A percentile compares a stretch with the other conserved stretches of the same genome.
Conservation (phyloP, 2,113 vertebrate species). For the Blennius ocellaris region DNA sequence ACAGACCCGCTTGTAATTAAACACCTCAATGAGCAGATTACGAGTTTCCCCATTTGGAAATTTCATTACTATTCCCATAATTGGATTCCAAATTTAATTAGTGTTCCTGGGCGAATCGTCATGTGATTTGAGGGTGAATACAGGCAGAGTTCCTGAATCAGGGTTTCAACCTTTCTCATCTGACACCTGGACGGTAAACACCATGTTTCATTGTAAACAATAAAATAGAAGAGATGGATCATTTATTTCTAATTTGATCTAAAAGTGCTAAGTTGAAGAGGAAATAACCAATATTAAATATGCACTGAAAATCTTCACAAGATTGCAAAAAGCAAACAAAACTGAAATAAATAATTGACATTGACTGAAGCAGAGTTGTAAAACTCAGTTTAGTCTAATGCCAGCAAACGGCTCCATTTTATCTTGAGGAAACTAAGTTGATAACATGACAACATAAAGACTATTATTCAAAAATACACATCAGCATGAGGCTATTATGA, state of each 20-base stretch:
- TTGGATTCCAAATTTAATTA: slow-evolving; percentile 87
- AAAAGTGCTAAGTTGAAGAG: neutral
- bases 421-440: too few relatives aligned
- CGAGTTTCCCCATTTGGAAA: slow-evolving; percentile 86
- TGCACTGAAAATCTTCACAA: too few relatives aligned
- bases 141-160: slow-evolving; percentile 62
- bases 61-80: slow-evolving; percentile 86
- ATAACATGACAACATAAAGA: too few relatives aligned
- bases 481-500: too few relatives aligned
- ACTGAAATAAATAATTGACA: neutral
- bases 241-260: neutral
- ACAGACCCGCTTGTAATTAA: slow-evolving; percentile 85
- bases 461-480: too few relatives aligned
- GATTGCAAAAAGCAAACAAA: too few relatives aligned
- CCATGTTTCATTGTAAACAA: slow-evolving; percentile 14
- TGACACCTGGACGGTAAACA: slow-evolving; percentile 39
- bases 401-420: too few relatives aligned
- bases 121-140: slow-evolving; percentile 75
- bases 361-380: neutral
- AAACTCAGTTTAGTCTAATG: too few relatives aligned
- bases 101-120: slow-evolving; percentile 77
- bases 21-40: slow-evolving; percentile 88
- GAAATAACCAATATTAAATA: neutral
- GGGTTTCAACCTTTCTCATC: slow-evolving; percentile 25
- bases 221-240: neutral